Conservation (phyloP, 2,797 vertebrate genomes). For the Eurystomus glaucurus region DNA sequence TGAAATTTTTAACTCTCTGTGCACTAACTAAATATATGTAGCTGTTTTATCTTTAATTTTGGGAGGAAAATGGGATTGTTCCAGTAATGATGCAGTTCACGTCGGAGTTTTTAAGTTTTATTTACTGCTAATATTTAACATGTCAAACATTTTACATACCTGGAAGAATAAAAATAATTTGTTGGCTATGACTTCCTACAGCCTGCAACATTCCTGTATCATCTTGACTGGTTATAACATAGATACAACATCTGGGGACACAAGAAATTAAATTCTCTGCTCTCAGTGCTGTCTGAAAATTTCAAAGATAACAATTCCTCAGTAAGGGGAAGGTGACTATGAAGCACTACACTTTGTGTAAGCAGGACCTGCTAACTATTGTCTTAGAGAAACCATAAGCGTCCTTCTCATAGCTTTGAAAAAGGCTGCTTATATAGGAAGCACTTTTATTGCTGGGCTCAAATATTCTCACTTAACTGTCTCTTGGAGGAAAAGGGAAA, state of each 20-base stretch:
- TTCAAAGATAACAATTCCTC: background rate
- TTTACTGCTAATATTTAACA: background rate
- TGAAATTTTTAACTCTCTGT: background rate
- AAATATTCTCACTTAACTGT: constrained; percentile 11
- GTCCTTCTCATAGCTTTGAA: background rate
- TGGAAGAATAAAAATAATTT: background rate
- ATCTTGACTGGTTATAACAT: background rate
- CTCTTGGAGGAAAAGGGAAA: constrained; percentile 21
- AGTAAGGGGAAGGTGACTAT: background rate
- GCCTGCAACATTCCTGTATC: background rate
- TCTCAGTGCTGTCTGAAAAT: background rate
- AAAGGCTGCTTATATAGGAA: background rate
- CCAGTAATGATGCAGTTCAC: background rate
- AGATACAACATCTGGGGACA: background rate
- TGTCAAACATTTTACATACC: background rate
- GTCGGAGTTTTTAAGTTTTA: background rate
- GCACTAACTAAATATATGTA: background rate
- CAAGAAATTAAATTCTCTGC: background rate
- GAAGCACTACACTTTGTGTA: background rate
- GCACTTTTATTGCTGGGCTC: background rate
- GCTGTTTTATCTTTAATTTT: background rate
- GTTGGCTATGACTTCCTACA: background rate
- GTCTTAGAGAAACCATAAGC: background rate
- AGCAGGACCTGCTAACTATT: background rate
- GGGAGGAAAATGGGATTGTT: background rate